Evolutionary conservation across 2,888 invertebrate species (phyloP), one percentile per base, ranked within the genome.

Genomic region (Fragum sueziense): DNA sequence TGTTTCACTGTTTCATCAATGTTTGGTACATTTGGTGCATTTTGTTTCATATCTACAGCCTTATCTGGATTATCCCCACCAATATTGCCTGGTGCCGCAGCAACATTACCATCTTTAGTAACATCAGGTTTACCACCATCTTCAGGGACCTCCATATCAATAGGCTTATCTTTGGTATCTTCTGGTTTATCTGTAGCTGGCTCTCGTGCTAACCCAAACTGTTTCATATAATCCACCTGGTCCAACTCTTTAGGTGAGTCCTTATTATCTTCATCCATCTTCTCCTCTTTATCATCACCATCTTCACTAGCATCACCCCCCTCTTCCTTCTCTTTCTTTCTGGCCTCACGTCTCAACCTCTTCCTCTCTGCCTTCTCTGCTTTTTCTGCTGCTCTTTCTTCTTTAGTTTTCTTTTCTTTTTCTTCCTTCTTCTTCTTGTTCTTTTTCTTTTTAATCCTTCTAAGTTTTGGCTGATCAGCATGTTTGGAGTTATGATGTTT

Each of bases 151-250:
- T 29, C 22, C 27, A 31, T n/a, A 61, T 11, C 33, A 3, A n/a
- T 22, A 17, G 33, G 20, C 31, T 31, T 31, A 29, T 17, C 33
- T 9, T 37, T 22, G 14, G 9, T 14, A n/a, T 37, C 7, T 17
- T 65, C 41, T 41, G 29, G 2, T 7, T 41, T 37, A 14, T 65
- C 41, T 34, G 27, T 11, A 37, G 29, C 4, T 41, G 65, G 65
- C 41, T 65, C 22, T 65, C 25, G 37, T n/a, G 41, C 65, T 20
- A 65, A 14, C 37, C 41, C 65, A 65, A 65, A 65, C 25, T 65
- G 65, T 27, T 65, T 65, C 65, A 65, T 65, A 33, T 65, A 65
- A 25, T 65, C 65, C 22, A 65, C 65, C 65, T 65, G 65, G 31
- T 65, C 65, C 3, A 65, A 34, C 14, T 57, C 57, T 14, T 57